Conservation (phyloP, 1,140 invertebrate genomes). For the Ganaspis sp. region DNA sequence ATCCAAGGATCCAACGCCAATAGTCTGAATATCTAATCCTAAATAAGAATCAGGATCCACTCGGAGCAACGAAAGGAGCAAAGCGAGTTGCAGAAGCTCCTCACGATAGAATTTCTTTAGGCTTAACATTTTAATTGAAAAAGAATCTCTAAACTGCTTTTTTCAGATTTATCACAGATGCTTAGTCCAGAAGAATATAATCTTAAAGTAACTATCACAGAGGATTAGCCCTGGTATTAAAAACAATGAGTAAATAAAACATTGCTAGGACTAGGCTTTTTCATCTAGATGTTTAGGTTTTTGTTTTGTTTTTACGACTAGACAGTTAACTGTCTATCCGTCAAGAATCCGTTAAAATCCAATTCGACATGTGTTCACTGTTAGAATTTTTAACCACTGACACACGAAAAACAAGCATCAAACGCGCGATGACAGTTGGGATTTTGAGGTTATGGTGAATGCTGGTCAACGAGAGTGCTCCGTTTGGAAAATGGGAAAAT, state of each 20-base stretch:
- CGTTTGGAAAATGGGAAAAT: neutral
- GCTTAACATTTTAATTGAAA: constrained; percentile 78
- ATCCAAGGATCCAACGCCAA: constrained; percentile 78
- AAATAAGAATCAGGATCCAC: constrained; percentile 84
- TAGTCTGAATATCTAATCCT: constrained; percentile 76
- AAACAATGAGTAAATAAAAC: constrained; percentile 39
- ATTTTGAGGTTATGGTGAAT: constrained; percentile 40
- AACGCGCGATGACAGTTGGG: neutral
- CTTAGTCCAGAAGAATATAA: neutral
- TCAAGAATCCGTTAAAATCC: constrained; percentile 35
- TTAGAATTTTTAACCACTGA: neutral
- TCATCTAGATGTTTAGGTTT: neutral
- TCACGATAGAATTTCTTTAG: constrained; percentile 87
- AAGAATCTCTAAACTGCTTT: neutral
- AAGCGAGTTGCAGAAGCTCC: constrained; percentile 86
- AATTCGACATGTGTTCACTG: neutral
- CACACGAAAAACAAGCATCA: neutral
- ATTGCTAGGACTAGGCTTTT: neutral
- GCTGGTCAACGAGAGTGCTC: neutral
- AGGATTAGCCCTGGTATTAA: constrained; percentile 44
- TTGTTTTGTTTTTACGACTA: neutral
- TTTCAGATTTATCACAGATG: constrained; percentile 45
- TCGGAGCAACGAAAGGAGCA: constrained; percentile 86
- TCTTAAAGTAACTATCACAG: constrained; percentile 54
- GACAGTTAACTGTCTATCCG: neutral